phyloP scores from a whole-genome alignment of 2,888 invertebrate species.

The Apoderus coryli region DNA sequence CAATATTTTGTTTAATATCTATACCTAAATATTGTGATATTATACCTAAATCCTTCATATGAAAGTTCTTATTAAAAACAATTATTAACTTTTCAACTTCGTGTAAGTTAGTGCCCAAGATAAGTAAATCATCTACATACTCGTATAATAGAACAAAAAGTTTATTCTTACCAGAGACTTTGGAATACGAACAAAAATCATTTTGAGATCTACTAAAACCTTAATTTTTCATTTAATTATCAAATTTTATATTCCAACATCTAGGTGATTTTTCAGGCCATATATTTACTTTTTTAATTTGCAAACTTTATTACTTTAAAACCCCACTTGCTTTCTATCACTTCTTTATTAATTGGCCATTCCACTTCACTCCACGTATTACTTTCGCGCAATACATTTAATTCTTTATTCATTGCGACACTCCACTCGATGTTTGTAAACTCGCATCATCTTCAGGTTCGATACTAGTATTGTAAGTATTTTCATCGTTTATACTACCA shows the following conservation, averaged over 20 bases:
- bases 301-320: constrained; percentile 15
- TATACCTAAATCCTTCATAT: constrained; percentile 12
- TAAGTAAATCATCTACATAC: constrained; percentile 16
- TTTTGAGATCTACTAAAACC: constrained; percentile 15
- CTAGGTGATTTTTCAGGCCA: constrained; percentile 17
- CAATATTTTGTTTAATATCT: constrained; percentile 7
- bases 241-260: constrained; percentile 18
- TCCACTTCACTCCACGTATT: constrained; percentile 13
- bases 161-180: constrained; percentile 8
- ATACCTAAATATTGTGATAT: constrained; percentile 10
- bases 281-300: constrained; percentile 18
- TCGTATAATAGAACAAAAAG: constrained; percentile 13
- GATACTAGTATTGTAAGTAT: no score
- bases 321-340: constrained; percentile 14
- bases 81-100: constrained; percentile 13
- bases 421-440: no score
- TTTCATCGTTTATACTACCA: no score
- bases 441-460: no score
- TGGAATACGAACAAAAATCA: constrained; percentile 17
- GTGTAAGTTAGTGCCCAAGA: constrained; percentile 6
- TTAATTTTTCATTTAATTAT: constrained; percentile 11
- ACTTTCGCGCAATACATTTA: constrained; percentile 6
- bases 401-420: constrained; percentile 6
- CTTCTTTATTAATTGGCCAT: constrained; percentile 12
- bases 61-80: constrained; percentile 1